Evolutionary conservation across 1,140 invertebrate species (phyloP), one percentile per base, ranked within the genome.

Genomic region (Zophobas atratus): DNA sequence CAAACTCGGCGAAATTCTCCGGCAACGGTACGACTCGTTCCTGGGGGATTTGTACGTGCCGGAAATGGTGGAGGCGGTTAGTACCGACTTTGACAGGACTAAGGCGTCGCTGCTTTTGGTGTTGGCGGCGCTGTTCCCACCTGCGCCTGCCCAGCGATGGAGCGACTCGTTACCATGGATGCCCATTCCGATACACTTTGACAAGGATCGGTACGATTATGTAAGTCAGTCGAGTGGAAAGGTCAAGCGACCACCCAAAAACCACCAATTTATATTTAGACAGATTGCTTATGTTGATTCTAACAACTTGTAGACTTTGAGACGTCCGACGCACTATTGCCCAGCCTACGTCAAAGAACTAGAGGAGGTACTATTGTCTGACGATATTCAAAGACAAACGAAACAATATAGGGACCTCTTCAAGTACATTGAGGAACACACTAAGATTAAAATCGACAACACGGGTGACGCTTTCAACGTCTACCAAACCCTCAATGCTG

Each of bases 21-120:
- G 92, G 75, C 84, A 88, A 77, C 87, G 91, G 77, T 94, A 94
- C 81, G 84, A 88, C 39, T 80, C 87, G 67, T 93, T 92, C 83
- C 83, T 94, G 60, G 90, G 90, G 4, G 85, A 87, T n/a, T 76
- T 77, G 20, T 94, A 93, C 82, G 88, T 85, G 78, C 88, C 90
- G 1, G 87, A 91, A 4, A 63, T 81, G 33, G 79, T 85, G 36
- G 35, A 63, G 20, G 77, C 83, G 20, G 74, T 53, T 20, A 82
- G 80, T 34, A 86, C 85, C 0, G 87, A 90, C 63, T 88, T 88
- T 46, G 87, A 89, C n/a, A 88, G 92, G 39, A 92, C 91, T 0
- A 90, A 91, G 84, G 91, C 90, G 90, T 90, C 88, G 1, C 87
- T 87, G 0, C 84, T 90, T 38, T 84, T 90, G 1, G 88, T 89